Evolutionary conservation across 1,140 invertebrate species (phyloP).

Genomic region (Microplitis demolitor): DNA sequence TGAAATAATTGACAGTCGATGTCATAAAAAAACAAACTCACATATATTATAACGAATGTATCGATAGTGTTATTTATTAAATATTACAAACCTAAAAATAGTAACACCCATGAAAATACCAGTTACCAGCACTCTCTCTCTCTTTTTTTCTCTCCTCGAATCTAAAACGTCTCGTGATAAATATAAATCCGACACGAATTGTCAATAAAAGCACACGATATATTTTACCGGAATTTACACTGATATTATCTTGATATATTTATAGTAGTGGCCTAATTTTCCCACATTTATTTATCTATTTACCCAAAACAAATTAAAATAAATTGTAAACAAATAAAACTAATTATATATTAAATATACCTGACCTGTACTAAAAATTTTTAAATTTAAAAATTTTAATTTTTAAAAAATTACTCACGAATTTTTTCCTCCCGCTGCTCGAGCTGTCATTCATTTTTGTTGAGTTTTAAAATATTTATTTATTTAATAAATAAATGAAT

Average conservation of each 20-base stretch:
- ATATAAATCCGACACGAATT: conserved; percentile 13
- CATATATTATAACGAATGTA: too few relatives aligned
- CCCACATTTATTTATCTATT: neutral
- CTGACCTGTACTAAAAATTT: too few relatives aligned
- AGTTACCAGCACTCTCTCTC: neutral
- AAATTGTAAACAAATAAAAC: neutral
- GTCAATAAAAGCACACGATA: neutral
- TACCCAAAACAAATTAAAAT: neutral
- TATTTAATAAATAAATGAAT: neutral
- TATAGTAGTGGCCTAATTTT: neutral
- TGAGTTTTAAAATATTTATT: conserved; percentile 41
- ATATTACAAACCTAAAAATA: conserved; percentile 38
- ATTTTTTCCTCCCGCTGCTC: conserved; percentile 27
- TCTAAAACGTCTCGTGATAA: neutral
- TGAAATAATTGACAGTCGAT: too few relatives aligned
- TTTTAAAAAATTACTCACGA: conserved; percentile 41
- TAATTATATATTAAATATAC: too few relatives aligned
- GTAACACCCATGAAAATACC: conserved; percentile 40
- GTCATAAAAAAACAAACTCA: neutral
- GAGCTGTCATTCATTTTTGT: conserved; percentile 39
- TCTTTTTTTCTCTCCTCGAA: too few relatives aligned
- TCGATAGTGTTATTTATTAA: conserved; percentile 7
- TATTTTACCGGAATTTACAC: neutral
- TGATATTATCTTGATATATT: neutral
- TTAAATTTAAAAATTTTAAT: too few relatives aligned